These are phyloP conservation scores for Archips xylosteana DNA, from an alignment of 2,888 invertebrate species.

Conservation along the genomic window DNA sequence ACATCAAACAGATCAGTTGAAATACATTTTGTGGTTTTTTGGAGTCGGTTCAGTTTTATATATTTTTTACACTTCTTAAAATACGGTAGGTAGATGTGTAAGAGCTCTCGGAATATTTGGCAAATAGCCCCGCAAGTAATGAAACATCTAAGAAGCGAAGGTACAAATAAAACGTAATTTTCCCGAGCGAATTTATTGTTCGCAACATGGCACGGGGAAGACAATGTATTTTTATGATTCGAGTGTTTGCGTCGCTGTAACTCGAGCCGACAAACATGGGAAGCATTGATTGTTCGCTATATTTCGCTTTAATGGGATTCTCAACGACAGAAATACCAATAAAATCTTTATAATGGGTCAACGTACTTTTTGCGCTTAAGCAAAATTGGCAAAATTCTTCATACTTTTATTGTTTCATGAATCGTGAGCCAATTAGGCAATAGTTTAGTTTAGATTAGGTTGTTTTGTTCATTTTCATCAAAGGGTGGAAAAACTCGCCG, in stretches of 20 bases:
- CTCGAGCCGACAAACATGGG: conserved; percentile 1
- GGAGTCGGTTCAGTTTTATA: no score
- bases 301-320: background rate
- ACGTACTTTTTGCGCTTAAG: background rate
- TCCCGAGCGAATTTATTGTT: background rate
- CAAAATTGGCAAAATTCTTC: background rate
- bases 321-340: background rate
- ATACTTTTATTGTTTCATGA: no score
- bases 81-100: no score
- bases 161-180: background rate
- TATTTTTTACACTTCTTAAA: no score
- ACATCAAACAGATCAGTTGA: no score
- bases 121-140: conserved; percentile 1
- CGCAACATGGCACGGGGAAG: background rate
- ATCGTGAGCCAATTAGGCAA: no score
- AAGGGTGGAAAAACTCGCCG: no score
- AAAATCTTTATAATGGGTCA: conserved; percentile 3
- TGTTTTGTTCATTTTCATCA: no score
- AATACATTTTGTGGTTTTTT: no score
- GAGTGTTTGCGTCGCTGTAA: background rate
- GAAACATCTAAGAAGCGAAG: conserved; percentile 4
- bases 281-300: background rate
- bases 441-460: no score
- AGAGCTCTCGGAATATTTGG: background rate
- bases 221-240: conserved; percentile 6